Base-by-base conservation (phyloP, 1,140 invertebrate genomes). In the Drosophila fuyamai region DNA sequence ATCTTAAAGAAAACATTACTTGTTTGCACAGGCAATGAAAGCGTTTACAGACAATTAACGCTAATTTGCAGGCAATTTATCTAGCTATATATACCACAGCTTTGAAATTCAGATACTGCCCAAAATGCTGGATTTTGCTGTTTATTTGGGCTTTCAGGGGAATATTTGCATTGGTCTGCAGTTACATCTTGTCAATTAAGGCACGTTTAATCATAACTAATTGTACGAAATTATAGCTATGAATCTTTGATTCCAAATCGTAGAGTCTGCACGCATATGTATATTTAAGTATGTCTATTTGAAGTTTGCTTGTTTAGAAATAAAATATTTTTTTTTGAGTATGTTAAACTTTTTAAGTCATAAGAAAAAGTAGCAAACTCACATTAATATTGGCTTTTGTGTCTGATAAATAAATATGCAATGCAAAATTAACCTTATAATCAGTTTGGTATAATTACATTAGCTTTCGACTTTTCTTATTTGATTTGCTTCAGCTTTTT, bases 21-120 rank as follows among this genome's bases (percentile, higher is more conserved):
- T 67, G 46, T 51, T 62, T 29, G 43, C 14, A 36, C 6, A 40
- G 62, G 48, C 63, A 67, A 51, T 67, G 16, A 41, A 62, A 23
- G 38, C 36, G 46, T 27, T 67, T 66, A 66, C 18, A 29, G n/a
- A 40, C 65, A 68, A 68, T 68, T 68, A 68, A 41, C 36, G 29
- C 12, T 44, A 66, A 53, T 68, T 65, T 68, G 65, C 36, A 44
- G 59, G 18, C 18, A 67, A 67, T 67, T 67, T 51, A 63, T 41
- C 32, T 23, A 54, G 59, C 12, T 9, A 10, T 40, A 41, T 2
- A 23, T 60, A 35, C 6, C 13, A 35, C 23, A 23, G 12, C 60
- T 27, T 14, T 38, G 8, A 16, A n/a, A 27, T 51, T 35, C 10
- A 59, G 18, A 35, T 29, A 43, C 14, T 13, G 3, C 16, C 13